phyloP scores from a whole-genome alignment of 37 sponge, comb jelly and placozoan genomes.

The Crambe crambe region DNA sequence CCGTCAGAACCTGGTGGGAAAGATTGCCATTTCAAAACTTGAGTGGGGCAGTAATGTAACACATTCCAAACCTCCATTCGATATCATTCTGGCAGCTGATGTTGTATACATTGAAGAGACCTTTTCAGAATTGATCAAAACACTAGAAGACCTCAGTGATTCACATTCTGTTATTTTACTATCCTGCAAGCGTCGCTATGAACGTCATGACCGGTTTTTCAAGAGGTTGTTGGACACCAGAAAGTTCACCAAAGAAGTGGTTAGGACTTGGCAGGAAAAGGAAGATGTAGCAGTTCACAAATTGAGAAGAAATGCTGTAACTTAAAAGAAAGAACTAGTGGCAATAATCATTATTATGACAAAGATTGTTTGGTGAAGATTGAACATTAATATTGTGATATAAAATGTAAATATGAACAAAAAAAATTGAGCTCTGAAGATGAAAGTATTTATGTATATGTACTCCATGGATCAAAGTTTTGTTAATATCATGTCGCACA shows the following conservation, averaged over 20 bases:
- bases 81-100: slow-evolving; percentile 76
- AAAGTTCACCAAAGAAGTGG: slow-evolving; percentile 16
- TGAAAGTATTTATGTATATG: neutral
- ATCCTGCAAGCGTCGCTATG: slow-evolving; percentile 57
- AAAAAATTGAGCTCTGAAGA: neutral
- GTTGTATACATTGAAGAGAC: slow-evolving; percentile 65
- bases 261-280: slow-evolving; percentile 7
- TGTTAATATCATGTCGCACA: neutral
- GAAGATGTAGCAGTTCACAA: slow-evolving; percentile 20
- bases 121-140: slow-evolving; percentile 35
- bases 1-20: slow-evolving; percentile 27
- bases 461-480: neutral
- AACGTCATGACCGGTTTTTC: slow-evolving; percentile 52
- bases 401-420: neutral
- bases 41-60: slow-evolving; percentile 46
- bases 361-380: neutral
- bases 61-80: slow-evolving; percentile 30
- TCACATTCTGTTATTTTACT: slow-evolving; percentile 21
- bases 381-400: no score
- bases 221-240: neutral
- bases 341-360: neutral
- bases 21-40: slow-evolving; percentile 29
- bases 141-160: slow-evolving; percentile 42
- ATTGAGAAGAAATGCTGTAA: neutral
- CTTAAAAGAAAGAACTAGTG: neutral